These are phyloP conservation scores for Petrocephalus sullivani DNA, from an alignment of 2,797 vertebrate genomes.

Conservation along the genomic window DNA sequence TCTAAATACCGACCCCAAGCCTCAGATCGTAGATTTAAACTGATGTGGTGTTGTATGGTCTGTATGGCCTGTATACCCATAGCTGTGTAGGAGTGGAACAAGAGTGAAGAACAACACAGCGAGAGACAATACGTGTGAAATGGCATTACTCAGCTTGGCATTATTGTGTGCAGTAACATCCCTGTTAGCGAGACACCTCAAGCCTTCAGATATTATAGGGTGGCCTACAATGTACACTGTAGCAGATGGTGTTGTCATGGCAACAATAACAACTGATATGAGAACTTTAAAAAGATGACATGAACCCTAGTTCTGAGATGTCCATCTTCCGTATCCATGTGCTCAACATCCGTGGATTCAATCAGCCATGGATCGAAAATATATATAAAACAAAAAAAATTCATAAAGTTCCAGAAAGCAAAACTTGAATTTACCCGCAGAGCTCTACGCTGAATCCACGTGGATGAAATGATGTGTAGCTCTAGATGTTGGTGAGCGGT, in stretches of 20 bases:
- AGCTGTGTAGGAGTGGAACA: not conserved
- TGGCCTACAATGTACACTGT: not conserved
- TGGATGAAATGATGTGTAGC: not conserved
- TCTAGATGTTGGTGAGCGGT: not conserved
- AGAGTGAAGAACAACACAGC: not conserved
- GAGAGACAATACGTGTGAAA: not conserved
- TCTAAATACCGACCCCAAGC: not conserved
- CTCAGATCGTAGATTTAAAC: not conserved
- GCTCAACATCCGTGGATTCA: not conserved
- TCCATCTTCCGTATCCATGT: not conserved
- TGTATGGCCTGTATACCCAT: not conserved
- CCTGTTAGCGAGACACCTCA: not conserved
- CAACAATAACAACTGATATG: slow-evolving; percentile 40
- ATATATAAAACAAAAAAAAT: not conserved
- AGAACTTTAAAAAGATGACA: not conserved
- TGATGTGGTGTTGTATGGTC: not conserved
- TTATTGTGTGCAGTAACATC: not conserved
- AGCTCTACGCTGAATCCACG: not conserved
- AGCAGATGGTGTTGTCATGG: slow-evolving; percentile 17
- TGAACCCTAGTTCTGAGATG: not conserved
- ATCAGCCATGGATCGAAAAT: not conserved
- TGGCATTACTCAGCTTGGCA: not conserved
- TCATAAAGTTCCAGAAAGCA: not conserved
- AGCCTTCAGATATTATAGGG: slow-evolving; percentile 6
- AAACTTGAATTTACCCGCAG: not conserved